Conservation (phyloP, 1,140 invertebrate species). For the Armadillidium nasatum region DNA sequence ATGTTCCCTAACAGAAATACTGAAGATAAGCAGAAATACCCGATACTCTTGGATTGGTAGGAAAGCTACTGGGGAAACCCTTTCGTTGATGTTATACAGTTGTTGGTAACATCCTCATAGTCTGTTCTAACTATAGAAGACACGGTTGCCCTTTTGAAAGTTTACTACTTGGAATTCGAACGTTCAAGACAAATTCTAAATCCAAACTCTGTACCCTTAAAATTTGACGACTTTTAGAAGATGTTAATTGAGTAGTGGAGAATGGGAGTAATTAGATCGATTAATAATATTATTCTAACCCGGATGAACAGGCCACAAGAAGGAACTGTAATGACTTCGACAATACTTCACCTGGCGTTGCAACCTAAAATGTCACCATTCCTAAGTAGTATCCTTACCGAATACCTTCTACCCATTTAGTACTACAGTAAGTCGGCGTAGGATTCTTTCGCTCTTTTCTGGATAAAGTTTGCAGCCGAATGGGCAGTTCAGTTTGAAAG, state of each 20-base stretch:
- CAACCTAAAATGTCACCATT: not conserved
- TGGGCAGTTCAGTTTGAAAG: not conserved
- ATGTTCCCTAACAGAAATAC: not conserved
- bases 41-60: not conserved
- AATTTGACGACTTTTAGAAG: not conserved
- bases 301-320: not conserved
- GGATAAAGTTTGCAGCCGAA: not conserved
- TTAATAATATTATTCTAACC: not conserved
- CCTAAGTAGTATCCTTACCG: not conserved
- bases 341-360: not conserved
- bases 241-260: not conserved
- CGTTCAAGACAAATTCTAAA: not conserved
- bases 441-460: not conserved
- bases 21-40: not conserved
- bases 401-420: not conserved
- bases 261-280: not conserved
- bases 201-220: not conserved
- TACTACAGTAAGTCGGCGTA: not conserved
- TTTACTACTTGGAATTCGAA: not conserved
- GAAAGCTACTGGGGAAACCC: constrained; percentile 1
- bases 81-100: not conserved
- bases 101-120: not conserved
- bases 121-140: not conserved
- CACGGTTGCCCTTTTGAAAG: not conserved
- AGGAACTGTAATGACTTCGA: not conserved